Conservation (phyloP, 2,113 vertebrate genomes). For the Scophthalmus maximus region DNA sequence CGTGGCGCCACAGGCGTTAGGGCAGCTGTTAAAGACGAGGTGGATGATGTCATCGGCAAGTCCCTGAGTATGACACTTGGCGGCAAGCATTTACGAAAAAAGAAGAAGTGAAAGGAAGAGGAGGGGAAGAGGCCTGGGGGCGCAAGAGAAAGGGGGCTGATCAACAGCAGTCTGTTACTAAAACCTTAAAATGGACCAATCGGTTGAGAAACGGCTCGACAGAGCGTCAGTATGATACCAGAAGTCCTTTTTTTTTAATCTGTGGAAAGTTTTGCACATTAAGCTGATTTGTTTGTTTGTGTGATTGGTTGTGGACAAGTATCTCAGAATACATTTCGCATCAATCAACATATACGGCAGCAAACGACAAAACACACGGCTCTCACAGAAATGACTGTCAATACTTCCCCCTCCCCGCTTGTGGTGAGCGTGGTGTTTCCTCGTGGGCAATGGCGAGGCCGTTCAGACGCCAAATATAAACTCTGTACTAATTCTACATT, state of each 20-base stretch:
- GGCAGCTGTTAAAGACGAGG: constrained; percentile 60
- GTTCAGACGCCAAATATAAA: not conserved
- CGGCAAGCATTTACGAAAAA: constrained; percentile 36
- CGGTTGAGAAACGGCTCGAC: not conserved
- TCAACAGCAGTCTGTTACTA: not conserved
- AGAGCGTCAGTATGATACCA: not conserved
- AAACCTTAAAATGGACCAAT: constrained; percentile 5
- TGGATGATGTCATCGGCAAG: constrained; percentile 80
- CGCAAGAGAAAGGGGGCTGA: not conserved
- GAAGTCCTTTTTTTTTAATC: not conserved
- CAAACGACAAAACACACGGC: not conserved
- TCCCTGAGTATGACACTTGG: constrained; percentile 71
- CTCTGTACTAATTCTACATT: not conserved
- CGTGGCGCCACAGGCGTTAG: constrained; percentile 32
- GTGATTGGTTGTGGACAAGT: not conserved
- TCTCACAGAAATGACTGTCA: not conserved
- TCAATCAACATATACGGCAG: not conserved
- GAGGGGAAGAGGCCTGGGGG: constrained; percentile 44
- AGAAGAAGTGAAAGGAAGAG: constrained; percentile 54
- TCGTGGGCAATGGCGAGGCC: not conserved
- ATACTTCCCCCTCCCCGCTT: not conserved
- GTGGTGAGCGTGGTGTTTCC: not conserved
- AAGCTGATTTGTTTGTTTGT: not conserved
- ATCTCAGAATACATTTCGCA: not conserved
- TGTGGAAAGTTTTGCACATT: not conserved